Evolutionary conservation across 2,888 invertebrate genomes (phyloP), one percentile per base, ranked within the genome.

Genomic region (Tanaodytes sp.): DNA sequence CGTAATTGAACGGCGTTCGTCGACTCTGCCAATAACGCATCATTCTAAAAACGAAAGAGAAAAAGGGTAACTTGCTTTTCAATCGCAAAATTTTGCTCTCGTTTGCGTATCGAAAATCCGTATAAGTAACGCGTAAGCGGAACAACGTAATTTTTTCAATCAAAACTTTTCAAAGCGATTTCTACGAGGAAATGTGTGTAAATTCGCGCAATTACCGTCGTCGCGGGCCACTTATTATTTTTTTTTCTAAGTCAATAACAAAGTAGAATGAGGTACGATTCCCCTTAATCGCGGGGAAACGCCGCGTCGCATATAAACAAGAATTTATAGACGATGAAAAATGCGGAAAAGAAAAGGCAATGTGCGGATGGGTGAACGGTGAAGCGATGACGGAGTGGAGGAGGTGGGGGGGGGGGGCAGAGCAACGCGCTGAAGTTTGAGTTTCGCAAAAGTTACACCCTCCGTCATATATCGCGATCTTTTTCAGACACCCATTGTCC

Each of bases 271-370:
- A 69, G 39, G 55, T 59, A 58, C 63, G 63, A 63, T 69, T 62
- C 39, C 51, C 73, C 73, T 78, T 82, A 82, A 83, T 82, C 82
- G 82, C 79, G 79, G 78, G 77, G 81, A 81, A 81, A 82, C 82
- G 80, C 77, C 77, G 77, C 80, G 80, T 80, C 79, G 84, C 83
- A 83, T 83, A 84, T 84, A 83, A 84, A 84, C 82, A 83, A 84
- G 83, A 83, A 84, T 84, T 84, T 84, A 83, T 80, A 81, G 82
- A 79, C 82, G 83, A 83, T 83, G 84, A 83, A 83, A 82, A 83
- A 83, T 83, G 82, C 79, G 78, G 73, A 45, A 58, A 61, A 68
- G 74, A 71, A 63, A 71, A 69, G 57, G 55, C 36, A 43, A 36
- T 23, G 27, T n/a, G n/a, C n/a, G n/a, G n/a, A n/a, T n/a, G n/a